phyloP scores from a whole-genome alignment of 2,797 vertebrate genomes.

The Coendou prehensilis region DNA sequence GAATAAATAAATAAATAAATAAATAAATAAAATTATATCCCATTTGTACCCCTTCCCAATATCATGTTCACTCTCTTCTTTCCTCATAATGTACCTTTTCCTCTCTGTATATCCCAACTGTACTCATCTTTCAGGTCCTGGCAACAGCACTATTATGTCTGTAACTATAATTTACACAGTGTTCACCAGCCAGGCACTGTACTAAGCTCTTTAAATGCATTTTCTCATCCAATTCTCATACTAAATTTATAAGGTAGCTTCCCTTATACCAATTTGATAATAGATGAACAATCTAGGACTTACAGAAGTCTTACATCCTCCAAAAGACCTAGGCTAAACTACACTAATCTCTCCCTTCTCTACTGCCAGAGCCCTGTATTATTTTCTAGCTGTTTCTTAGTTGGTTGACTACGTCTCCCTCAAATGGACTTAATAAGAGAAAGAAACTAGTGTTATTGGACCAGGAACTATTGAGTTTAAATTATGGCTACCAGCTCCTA shows the following conservation, averaged over 20 bases:
- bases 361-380: slow-evolving; percentile 1
- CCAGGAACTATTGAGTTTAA: not conserved
- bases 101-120: slow-evolving; percentile 41
- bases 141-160: slow-evolving; percentile 1
- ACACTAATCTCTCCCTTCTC: not conserved
- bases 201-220: slow-evolving; percentile 50
- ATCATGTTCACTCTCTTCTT: slow-evolving; percentile 9
- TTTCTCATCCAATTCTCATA: slow-evolving; percentile 38
- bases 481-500: slow-evolving; percentile 51
- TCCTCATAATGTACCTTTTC: slow-evolving; percentile 57
- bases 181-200: not conserved
- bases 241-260: slow-evolving; percentile 8
- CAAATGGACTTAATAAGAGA: slow-evolving; percentile 12
- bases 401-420: not conserved
- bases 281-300: slow-evolving; percentile 58
- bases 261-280: slow-evolving; percentile 18
- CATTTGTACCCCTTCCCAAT: not conserved
- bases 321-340: slow-evolving; percentile 22
- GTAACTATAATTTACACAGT: slow-evolving; percentile 33
- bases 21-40: not conserved
- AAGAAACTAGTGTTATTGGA: slow-evolving; percentile 55
- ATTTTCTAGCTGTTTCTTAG: slow-evolving; percentile 60
- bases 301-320: slow-evolving; percentile 52
- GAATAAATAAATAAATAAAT: not conserved
- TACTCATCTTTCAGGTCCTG: slow-evolving; percentile 32